Percentiles rank a stretch among this genome's conserved stretches.
phyloP scores from a whole-genome alignment of 1,140 invertebrate genomes.

The Metaphire vulgaris region DNA sequence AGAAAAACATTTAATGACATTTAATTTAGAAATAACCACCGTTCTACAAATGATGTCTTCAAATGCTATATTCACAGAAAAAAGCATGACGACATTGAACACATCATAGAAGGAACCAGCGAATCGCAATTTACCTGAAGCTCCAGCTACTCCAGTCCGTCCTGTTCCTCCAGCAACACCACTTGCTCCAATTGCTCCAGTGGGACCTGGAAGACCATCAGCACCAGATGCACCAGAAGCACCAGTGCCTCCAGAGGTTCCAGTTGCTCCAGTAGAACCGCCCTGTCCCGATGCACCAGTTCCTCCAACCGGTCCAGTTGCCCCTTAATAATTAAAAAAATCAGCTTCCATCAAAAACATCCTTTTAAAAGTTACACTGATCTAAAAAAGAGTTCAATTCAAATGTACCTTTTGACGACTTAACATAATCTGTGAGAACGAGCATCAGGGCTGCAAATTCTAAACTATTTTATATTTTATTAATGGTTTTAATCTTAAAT shows the following conservation, averaged over 20 bases:
- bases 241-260: not conserved
- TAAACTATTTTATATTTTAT: no score
- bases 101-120: not conserved
- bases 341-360: no score
- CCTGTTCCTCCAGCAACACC: constrained; percentile 7
- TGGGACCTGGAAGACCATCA: not conserved
- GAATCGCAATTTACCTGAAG: not conserved
- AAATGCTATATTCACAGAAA: no score
- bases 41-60: no score
- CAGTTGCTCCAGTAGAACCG: not conserved
- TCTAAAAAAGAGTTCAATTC: no score
- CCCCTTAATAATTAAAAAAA: not conserved
- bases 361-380: no score
- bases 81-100: not conserved
- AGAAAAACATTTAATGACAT: no score
- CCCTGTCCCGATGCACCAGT: not conserved
- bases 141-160: constrained; percentile 20
- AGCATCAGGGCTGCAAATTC: no score
- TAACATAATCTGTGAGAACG: no score
- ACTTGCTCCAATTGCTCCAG: not conserved
- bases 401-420: no score
- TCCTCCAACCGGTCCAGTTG: not conserved
- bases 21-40: no score
- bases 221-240: not conserved
- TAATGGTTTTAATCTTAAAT: no score